Conservation (phyloP, 2,797 vertebrate genomes). For the Balearica regulorum region DNA sequence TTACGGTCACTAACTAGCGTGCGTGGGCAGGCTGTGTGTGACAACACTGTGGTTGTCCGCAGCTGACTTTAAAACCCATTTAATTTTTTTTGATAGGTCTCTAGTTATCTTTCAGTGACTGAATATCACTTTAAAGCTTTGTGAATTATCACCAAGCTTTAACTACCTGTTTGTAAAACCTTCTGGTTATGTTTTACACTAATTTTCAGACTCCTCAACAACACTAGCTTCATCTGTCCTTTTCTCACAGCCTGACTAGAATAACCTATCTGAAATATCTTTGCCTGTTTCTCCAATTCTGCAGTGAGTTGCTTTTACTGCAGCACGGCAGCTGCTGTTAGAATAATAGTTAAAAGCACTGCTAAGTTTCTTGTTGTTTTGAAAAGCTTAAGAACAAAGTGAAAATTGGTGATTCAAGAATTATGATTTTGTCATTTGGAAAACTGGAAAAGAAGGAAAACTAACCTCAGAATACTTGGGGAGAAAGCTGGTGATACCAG, state of each 20-base stretch:
- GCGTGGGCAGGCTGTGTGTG: background rate
- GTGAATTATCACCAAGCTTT: background rate
- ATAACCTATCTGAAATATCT: background rate
- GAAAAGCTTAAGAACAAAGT: background rate
- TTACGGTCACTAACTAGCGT: background rate
- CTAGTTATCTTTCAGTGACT: background rate
- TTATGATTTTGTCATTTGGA: background rate
- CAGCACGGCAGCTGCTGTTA: background rate
- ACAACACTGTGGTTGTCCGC: background rate
- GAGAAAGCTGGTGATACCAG: background rate
- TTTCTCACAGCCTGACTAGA: background rate
- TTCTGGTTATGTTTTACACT: background rate
- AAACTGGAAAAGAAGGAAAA: background rate
- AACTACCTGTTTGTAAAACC: background rate
- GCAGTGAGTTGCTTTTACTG: background rate
- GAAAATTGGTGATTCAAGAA: background rate
- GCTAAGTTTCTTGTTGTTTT: background rate
- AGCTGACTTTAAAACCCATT: background rate
- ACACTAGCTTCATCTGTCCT: background rate
- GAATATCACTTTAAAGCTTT: background rate
- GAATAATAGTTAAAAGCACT: background rate
- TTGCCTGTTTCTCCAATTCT: background rate
- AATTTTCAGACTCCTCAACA: background rate
- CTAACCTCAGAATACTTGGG: background rate
- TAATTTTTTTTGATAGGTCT: background rate